Evolutionary conservation across 1,140 invertebrate genomes (phyloP).

Genomic region (Lepidotrigona ventralis): DNA sequence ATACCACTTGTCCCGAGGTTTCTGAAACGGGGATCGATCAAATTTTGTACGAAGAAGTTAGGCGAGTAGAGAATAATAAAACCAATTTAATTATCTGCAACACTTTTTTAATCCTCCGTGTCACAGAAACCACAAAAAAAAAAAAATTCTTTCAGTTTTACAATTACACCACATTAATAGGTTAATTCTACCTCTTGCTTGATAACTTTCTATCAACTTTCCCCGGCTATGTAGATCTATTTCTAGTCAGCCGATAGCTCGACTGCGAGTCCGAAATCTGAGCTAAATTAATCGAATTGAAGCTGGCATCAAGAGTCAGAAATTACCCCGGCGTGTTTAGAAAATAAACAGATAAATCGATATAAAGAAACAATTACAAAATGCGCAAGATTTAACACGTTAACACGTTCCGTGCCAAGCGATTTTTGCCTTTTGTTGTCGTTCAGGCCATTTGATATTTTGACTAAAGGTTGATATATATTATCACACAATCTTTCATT

Average conservation of each 20-base stretch:
- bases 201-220: conserved; percentile 1
- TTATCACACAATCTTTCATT: too few species aligned
- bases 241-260: not conserved
- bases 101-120: not conserved
- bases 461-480: too few species aligned
- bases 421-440: too few species aligned
- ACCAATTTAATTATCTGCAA: not conserved
- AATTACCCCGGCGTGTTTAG: not conserved
- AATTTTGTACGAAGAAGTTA: too few species aligned
- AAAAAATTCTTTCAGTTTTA: not conserved
- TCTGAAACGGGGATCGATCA: too few species aligned
- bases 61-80: not conserved
- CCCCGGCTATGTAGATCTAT: not conserved
- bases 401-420: too few species aligned
- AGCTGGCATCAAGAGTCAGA: not conserved
- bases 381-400: too few species aligned
- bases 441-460: too few species aligned
- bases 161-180: not conserved
- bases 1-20: too few species aligned
- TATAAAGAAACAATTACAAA: too few species aligned
- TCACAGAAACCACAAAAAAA: too few species aligned
- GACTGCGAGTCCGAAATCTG: not conserved
- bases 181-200: not conserved
- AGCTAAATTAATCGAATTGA: not conserved
- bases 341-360: not conserved